Evolutionary conservation across 1,140 invertebrate species (phyloP), one percentile per base, ranked within the genome.

Genomic region (Brachionus manjavacas): DNA sequence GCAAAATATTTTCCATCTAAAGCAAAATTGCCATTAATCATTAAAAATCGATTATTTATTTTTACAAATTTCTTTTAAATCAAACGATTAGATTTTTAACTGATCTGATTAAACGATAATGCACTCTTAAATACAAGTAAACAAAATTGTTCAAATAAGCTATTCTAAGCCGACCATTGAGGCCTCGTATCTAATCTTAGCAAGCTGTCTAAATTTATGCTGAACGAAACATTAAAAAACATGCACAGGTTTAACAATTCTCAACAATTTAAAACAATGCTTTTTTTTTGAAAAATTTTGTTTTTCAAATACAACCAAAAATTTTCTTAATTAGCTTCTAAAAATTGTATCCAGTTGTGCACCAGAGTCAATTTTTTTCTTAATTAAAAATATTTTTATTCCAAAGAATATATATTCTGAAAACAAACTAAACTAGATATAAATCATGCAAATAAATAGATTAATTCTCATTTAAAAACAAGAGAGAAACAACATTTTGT

Each of bases 391-490:
- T 20, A 60, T 20, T 20, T 16, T 20, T 16, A 60, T 60, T 60
- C 16, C 52, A 60, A 60, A 60, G 52, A 60, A 60, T 60, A 60
- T 60, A 60, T 60, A 9, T 20, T 20, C 52, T 60, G 52, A 60
- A 60, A 60, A 60, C 20, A 20, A 60, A 60, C 52, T 60, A 60
- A 60, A 68, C 25, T 31, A 39, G 25, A 25, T 68, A 68, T 31
- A 68, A 68, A 68, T 68, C 66, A 68, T 68, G 66, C 66, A 68
- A 68, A 68, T 68, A 68, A 68, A 31, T 60, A 60, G 52, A 60
- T 60, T 60, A 60, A 60, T 60, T 20, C 52, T 60, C 52, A 60
- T 68, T 68, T 68, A 39, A 68, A 68, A 28, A 68, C 43, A 68
- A 68, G 23, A 28, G 31, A 68, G 66, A 68, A 68, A 68, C 66